Evolutionary conservation across 2,888 invertebrate species (phyloP), one percentile per base, ranked within the genome.

Genomic region (Hypsopygia costalis): DNA sequence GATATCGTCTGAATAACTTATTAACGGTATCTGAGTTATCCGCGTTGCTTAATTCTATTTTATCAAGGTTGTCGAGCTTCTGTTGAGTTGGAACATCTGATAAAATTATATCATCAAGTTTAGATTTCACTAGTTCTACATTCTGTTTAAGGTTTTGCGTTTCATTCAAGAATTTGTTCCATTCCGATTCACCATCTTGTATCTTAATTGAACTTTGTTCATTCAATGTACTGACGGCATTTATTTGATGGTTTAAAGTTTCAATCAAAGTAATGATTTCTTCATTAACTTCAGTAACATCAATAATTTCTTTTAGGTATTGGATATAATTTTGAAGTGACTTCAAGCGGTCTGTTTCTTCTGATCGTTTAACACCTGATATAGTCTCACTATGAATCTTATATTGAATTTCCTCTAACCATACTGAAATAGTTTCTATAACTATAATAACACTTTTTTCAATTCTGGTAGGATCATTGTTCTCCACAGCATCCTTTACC

Each of bases 341-440:
- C 34, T 69, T 69, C 0, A 88, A 52, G 6, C 76, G 69, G 55
- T 78, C 73, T 28, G 62, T 63, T 49, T 83, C 77, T 51, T 80
- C 64, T 3, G 55, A 51, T 8, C 67, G 42, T 48, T 58, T 72
- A 5, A 52, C 48, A 31, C 76, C 75, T 32, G 68, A 55, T 5
- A 70, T 46, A 40, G 77, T 76, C 46, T 81, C 69, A 55, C 62
- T 71, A 44, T 83, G 93, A 34, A 95, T 94, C 57, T 93, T 91
- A 54, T 95, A 95, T 67, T 95, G 95, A 44, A 96, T 94, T 16
- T 94, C 95, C 80, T 96, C 95, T 31, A 97, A 71, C 95, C 96
- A 96, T 8, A 93, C 93, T 0, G 95, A 94, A 30, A 97, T 93
- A 0, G 93, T 94, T 73, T 96, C 94, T 34, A 96, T 93, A 0